Evolutionary conservation across 2,888 invertebrate species (phyloP).

Genomic region (Drosophila affinis): DNA sequence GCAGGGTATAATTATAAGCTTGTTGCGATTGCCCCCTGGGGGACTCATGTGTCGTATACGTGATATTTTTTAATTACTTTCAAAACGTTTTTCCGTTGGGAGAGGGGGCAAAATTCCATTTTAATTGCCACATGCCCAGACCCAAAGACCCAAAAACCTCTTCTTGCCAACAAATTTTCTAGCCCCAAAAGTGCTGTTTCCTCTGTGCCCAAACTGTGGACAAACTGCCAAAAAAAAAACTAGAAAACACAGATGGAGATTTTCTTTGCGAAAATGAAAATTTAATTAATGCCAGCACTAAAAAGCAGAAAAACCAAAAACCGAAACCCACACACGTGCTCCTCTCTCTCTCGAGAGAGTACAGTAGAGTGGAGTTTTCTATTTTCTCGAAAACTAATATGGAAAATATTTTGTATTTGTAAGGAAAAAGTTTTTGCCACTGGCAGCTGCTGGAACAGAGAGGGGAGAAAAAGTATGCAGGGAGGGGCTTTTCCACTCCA

Average conservation of each 20-base stretch:
- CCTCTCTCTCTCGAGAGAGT: slow-evolving; percentile 9
- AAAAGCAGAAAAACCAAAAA: slow-evolving; percentile 34
- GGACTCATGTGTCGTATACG: slow-evolving; percentile 69
- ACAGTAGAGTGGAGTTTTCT: slow-evolving; percentile 25
- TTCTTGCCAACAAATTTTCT: not conserved
- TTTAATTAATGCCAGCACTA: slow-evolving; percentile 64
- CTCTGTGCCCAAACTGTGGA: slow-evolving; percentile 16
- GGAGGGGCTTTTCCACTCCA: not conserved
- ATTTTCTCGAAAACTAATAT: slow-evolving; percentile 49
- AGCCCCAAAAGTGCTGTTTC: not conserved
- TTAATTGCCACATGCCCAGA: slow-evolving; percentile 53
- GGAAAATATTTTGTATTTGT: slow-evolving; percentile 65
- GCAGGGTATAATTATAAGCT: not conserved
- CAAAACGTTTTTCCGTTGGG: slow-evolving; percentile 47
- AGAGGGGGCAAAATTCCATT: slow-evolving; percentile 59
- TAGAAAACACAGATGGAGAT: slow-evolving; percentile 34
- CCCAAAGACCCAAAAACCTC: slow-evolving; percentile 1
- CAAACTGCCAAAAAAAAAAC: slow-evolving; percentile 23
- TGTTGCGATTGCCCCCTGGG: slow-evolving; percentile 59
- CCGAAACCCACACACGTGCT: not conserved
- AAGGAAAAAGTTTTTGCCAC: slow-evolving; percentile 51
- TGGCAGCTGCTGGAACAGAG: not conserved
- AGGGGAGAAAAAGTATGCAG: no score
- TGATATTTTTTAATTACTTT: slow-evolving; percentile 75
- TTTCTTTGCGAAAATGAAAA: slow-evolving; percentile 52